phyloP scores from a whole-genome alignment of 1,140 invertebrate species.

The Harpegnathos saltator region DNA sequence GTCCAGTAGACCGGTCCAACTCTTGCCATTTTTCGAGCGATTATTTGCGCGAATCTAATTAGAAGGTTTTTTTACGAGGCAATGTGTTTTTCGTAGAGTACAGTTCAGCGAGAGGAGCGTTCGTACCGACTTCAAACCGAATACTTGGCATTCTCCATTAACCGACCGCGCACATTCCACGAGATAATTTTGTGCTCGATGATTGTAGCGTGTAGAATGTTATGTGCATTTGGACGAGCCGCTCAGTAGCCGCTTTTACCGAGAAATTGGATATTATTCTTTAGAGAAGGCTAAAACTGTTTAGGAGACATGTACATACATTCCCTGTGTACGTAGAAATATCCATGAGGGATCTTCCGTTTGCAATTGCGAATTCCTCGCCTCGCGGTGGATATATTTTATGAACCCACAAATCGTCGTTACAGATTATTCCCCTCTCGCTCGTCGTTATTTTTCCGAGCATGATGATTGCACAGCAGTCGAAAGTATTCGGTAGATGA shows the following conservation, averaged over 20 bases:
- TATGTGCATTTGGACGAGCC: not conserved
- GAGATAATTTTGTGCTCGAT: conserved; percentile 20
- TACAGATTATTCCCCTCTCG: too few relatives aligned
- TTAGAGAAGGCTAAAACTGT: conserved; percentile 9
- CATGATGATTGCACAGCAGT: not conserved
- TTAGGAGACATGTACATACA: conserved; percentile 4
- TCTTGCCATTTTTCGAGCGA: conserved; percentile 29
- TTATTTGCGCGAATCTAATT: conserved; percentile 42
- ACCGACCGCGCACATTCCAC: conserved; percentile 5
- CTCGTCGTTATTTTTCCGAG: too few relatives aligned
- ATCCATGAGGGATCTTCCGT: too few relatives aligned
- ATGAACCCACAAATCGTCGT: too few relatives aligned
- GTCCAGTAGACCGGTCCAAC: conserved; percentile 66
- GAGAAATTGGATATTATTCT: not conserved
- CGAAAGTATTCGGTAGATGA: conserved; percentile 26
- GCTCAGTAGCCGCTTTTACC: not conserved
- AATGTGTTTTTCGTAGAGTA: conserved; percentile 9
- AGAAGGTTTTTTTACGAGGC: conserved; percentile 30
- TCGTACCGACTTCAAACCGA: not conserved
- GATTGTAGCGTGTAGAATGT: not conserved
- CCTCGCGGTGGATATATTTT: too few relatives aligned
- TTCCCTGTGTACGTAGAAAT: conserved; percentile 14
- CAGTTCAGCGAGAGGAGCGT: conserved; percentile 17
- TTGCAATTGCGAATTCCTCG: too few relatives aligned
- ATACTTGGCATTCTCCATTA: conserved; percentile 26